These are phyloP conservation scores for Polydesmus complanatus DNA, from an alignment of 2,888 invertebrate genomes.

Conservation along the genomic window DNA sequence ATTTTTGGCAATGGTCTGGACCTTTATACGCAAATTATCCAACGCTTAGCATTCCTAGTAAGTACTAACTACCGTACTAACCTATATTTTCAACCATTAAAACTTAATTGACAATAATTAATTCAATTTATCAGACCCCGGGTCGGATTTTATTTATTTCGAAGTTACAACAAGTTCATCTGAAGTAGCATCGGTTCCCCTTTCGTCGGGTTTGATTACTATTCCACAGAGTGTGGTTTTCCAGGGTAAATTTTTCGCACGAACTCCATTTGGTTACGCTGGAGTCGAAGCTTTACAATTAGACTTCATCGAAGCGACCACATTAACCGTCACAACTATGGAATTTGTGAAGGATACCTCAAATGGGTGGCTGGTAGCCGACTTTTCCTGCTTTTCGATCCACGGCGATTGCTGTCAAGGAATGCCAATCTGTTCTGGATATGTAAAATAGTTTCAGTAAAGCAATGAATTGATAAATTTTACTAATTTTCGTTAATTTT, in stretches of 20 bases:
- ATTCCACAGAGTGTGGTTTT: neutral
- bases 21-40: neutral
- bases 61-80: too few species aligned
- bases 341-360: neutral
- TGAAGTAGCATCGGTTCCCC: neutral
- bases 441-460: neutral
- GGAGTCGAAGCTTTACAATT: neutral
- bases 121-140: neutral
- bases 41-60: too few species aligned
- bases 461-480: neutral
- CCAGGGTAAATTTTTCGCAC: neutral
- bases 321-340: neutral
- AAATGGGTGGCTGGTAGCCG: neutral
- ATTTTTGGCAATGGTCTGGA: neutral
- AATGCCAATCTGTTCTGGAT: neutral
- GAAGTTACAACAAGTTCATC: neutral
- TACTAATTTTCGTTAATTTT: neutral
- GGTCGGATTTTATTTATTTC: neutral
- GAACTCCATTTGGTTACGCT: neutral
- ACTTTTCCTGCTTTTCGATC: neutral
- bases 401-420: neutral
- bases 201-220: neutral
- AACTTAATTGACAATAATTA: neutral
- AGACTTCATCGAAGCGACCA: neutral
- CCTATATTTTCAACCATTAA: neutral